Percentiles rank a stretch among this genome's conserved stretches.
These are phyloP conservation scores for Andrena cerasifolii DNA, from an alignment of 1,140 invertebrate genomes.

Conservation along the genomic window DNA sequence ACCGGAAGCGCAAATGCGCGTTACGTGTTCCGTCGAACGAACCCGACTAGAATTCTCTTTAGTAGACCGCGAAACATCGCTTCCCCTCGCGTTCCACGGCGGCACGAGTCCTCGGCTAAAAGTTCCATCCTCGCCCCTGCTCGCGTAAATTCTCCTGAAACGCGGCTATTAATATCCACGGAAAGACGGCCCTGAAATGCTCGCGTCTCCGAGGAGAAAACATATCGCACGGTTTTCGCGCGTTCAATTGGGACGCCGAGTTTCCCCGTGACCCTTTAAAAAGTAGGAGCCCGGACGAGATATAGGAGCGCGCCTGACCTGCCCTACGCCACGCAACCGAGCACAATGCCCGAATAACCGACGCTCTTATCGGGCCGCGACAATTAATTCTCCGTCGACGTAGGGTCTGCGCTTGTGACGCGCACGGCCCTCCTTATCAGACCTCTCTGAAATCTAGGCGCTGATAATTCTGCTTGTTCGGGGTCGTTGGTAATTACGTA, in stretches of 20 bases:
- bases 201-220: not conserved
- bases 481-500: too few species aligned
- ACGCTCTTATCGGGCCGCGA: constrained; percentile 55
- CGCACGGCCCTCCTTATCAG: constrained; percentile 33
- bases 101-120: too few species aligned
- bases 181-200: too few species aligned
- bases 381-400: constrained; percentile 51
- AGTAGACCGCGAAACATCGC: not conserved
- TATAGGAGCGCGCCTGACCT: constrained; percentile 62
- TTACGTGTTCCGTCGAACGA: constrained; percentile 46
- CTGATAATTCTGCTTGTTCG: constrained; percentile 3
- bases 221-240: not conserved
- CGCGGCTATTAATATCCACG: too few species aligned
- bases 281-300: constrained; percentile 48
- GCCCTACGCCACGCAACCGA: constrained; percentile 52
- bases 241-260: constrained; percentile 34
- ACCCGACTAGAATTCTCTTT: constrained; percentile 2
- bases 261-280: constrained; percentile 41
- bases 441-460: constrained; percentile 6
- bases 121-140: not conserved
- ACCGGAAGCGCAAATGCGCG: constrained; percentile 48
- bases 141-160: too few species aligned
- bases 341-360: constrained; percentile 64
- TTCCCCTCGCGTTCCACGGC: not conserved
- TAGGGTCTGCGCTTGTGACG: constrained; percentile 17